phyloP scores from a whole-genome alignment of 2,797 vertebrate genomes.

The Vespertilio murinus region DNA sequence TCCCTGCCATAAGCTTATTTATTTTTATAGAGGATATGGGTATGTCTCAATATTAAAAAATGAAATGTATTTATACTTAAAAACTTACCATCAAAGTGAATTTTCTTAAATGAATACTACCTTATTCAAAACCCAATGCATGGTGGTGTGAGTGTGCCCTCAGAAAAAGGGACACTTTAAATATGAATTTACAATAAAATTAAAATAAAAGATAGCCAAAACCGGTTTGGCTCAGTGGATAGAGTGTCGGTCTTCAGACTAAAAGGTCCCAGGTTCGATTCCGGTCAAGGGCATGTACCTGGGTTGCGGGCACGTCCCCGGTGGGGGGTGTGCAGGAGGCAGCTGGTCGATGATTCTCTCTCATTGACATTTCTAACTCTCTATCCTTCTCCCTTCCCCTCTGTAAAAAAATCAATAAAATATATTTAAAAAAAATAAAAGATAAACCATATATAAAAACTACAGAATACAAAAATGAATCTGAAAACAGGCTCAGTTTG shows the following conservation, averaged over 20 bases:
- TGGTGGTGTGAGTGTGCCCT: neutral
- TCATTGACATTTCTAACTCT: too few relatives aligned
- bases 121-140: neutral
- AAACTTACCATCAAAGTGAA: slow-evolving; percentile 18
- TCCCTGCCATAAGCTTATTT: neutral
- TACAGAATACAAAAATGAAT: neutral
- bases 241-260: too few relatives aligned
- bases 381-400: too few relatives aligned
- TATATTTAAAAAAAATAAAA: slow-evolving; percentile 19
- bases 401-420: too few relatives aligned
- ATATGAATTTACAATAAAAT: neutral
- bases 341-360: too few relatives aligned
- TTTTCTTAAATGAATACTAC: neutral
- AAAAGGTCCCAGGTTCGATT: too few relatives aligned
- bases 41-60: slow-evolving; percentile 15
- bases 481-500: neutral
- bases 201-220: neutral
- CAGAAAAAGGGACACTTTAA: neutral
- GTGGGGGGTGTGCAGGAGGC: too few relatives aligned
- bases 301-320: too few relatives aligned
- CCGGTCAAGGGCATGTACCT: too few relatives aligned
- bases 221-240: too few relatives aligned
- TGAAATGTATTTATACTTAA: neutral
- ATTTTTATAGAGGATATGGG: neutral
- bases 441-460: neutral